Evolutionary conservation across 2,797 vertebrate genomes (phyloP).

Genomic region (Adrianichthys oophorus): DNA sequence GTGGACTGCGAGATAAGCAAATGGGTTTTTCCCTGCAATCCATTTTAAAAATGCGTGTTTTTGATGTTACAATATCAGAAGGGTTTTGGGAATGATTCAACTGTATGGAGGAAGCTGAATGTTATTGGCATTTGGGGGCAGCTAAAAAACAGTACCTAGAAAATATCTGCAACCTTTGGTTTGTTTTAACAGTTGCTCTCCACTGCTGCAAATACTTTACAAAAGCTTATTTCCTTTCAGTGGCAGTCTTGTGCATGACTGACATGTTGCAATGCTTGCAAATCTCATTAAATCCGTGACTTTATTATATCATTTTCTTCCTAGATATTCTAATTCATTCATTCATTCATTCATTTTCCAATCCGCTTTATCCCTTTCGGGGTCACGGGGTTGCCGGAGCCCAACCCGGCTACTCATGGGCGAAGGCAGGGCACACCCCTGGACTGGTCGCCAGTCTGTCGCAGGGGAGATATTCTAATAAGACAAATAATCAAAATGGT

Average conservation of each 20-base stretch:
- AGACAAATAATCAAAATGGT: neutral
- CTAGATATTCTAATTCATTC: neutral
- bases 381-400: too few relatives aligned
- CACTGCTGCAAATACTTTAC: conserved; percentile 37
- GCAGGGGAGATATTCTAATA: neutral
- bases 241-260: conserved; percentile 15
- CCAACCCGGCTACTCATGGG: too few relatives aligned
- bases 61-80: conserved; percentile 24
- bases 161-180: conserved; percentile 44
- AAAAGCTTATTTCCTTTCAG: conserved; percentile 5
- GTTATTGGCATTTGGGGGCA: conserved; percentile 27
- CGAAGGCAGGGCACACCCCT: too few relatives aligned
- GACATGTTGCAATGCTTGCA: conserved; percentile 20
- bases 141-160: conserved; percentile 43
- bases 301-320: conserved; percentile 20
- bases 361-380: too few relatives aligned
- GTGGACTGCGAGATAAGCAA: conserved; percentile 40
- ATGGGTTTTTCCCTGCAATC: conserved; percentile 7
- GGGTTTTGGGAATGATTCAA: conserved; percentile 12
- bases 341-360: too few relatives aligned
- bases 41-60: conserved; percentile 8
- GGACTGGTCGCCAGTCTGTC: too few relatives aligned
- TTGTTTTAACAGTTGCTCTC: conserved; percentile 22
- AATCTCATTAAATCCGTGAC: conserved; percentile 24
- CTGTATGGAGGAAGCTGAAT: conserved; percentile 13